Percentiles rank a stretch among this genome's conserved stretches.
These are phyloP conservation scores for Ectobius pallidus DNA, from an alignment of 2,888 invertebrate species.

Conservation along the genomic window DNA sequence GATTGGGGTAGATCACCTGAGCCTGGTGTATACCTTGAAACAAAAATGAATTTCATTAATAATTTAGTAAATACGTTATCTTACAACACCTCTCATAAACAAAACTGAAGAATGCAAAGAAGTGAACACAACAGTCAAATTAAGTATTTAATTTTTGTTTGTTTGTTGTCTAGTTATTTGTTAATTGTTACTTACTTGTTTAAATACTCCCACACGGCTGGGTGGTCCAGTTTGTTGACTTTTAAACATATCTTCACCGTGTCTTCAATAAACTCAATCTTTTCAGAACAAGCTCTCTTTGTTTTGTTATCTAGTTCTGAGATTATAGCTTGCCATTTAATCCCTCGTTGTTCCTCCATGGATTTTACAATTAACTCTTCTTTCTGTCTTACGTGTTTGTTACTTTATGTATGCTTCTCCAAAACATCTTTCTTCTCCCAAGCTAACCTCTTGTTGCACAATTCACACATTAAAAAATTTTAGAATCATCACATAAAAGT, in stretches of 20 bases:
- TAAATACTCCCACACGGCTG: constrained; percentile 21
- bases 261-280: constrained; percentile 4
- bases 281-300: constrained; percentile 16
- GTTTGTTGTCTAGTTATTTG: too few species aligned
- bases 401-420: neutral
- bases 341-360: neutral
- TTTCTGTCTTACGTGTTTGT: neutral
- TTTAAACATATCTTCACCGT: constrained; percentile 27
- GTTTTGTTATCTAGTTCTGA: neutral
- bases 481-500: too few species aligned
- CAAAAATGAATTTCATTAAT: neutral
- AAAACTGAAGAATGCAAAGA: neutral
- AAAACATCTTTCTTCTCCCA: constrained; percentile 10
- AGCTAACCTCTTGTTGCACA: neutral
- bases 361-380: neutral
- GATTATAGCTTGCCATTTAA: neutral
- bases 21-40: constrained; percentile 21
- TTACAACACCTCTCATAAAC: neutral
- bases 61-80: neutral
- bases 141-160: neutral
- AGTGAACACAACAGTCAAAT: neutral
- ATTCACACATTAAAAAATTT: neutral
- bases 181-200: too few species aligned
- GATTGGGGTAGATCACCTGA: constrained; percentile 7
- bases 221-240: constrained; percentile 23